Conservation (phyloP, 2,113 vertebrate species). For the Otis tarda region DNA sequence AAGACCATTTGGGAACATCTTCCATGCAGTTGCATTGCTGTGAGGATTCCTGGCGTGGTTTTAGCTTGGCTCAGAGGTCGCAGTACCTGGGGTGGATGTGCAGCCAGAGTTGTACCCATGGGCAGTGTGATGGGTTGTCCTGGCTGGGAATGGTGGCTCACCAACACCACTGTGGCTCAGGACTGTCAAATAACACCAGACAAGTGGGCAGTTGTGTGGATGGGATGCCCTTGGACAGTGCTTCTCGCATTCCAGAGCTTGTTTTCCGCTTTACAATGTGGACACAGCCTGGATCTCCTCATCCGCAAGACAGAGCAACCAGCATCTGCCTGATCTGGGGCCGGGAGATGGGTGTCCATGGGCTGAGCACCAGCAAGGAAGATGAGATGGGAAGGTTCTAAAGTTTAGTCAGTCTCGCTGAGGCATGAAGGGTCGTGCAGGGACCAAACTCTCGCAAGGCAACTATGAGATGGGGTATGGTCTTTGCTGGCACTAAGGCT, state of each 20-base stretch:
- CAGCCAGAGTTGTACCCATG: not conserved
- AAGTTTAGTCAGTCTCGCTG: not conserved
- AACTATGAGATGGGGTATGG: no score
- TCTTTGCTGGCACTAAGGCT: rapidly evolving
- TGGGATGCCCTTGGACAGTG: not conserved
- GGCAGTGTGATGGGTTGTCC: not conserved
- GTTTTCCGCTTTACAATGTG: not conserved
- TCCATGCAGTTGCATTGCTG: not conserved
- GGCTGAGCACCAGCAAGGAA: not conserved
- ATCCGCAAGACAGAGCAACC: not conserved
- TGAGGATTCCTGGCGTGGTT: not conserved
- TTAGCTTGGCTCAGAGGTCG: not conserved
- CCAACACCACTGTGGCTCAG: not conserved
- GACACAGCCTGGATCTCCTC: not conserved
- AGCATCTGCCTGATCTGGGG: not conserved
- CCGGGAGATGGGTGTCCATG: not conserved
- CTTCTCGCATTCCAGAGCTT: not conserved
- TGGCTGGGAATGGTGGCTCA: rapidly evolving
- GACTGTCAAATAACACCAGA: not conserved
- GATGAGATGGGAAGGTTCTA: not conserved
- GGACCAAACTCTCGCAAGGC: not conserved
- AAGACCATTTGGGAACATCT: not conserved
- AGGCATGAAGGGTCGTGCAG: not conserved
- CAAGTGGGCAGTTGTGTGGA: not conserved
- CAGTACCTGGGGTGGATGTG: not conserved